These are phyloP conservation scores for Lichenostomus cassidix DNA, from an alignment of 2,113 vertebrate species.

Conservation along the genomic window DNA sequence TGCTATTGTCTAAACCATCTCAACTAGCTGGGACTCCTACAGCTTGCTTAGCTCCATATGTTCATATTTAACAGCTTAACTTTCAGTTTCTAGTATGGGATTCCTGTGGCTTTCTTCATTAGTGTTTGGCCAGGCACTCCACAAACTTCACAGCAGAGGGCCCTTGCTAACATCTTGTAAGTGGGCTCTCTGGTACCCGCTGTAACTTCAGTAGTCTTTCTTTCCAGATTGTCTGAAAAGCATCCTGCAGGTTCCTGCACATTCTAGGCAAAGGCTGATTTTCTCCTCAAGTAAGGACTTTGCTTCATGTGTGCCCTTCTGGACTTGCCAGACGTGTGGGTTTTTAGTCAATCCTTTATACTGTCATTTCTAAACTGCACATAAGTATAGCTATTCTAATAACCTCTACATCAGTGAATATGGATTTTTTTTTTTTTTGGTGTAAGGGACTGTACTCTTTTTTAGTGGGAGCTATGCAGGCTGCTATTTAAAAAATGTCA, in stretches of 20 bases:
- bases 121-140: constrained; percentile 3
- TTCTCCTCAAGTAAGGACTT: not conserved
- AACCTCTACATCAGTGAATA: not conserved
- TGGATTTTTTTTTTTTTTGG: not conserved
- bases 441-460: not conserved
- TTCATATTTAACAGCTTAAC: constrained; percentile 36
- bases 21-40: not conserved
- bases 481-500: not conserved
- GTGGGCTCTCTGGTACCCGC: not conserved
- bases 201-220: not conserved
- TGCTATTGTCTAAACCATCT: not conserved
- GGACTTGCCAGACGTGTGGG: not conserved
- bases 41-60: constrained; percentile 11
- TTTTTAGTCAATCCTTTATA: not conserved
- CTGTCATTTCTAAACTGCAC: not conserved
- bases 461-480: not conserved
- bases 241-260: not conserved
- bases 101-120: constrained; percentile 47
- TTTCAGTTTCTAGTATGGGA: constrained; percentile 13
- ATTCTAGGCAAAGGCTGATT: not conserved
- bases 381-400: not conserved
- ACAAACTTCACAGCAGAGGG: constrained; percentile 33
- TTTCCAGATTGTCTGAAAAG: constrained; percentile 21
- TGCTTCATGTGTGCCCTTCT: not conserved
- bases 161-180: constrained; percentile 37